These are phyloP conservation scores for Amniataba percoides DNA, from an alignment of 2,797 vertebrate species.

Conservation along the genomic window DNA sequence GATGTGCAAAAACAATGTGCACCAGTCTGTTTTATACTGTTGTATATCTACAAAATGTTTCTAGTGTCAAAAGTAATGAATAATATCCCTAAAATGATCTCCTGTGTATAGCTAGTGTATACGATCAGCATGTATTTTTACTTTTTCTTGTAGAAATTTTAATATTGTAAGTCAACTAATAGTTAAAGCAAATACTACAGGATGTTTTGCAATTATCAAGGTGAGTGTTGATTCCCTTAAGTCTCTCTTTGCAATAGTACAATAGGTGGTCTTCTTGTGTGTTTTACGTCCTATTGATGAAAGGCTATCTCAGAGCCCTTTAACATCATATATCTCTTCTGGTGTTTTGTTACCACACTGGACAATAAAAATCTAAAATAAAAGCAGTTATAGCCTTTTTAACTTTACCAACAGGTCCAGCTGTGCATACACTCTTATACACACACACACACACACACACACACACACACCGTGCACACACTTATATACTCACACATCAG, in stretches of 20 bases:
- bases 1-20: background rate
- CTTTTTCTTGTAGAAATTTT: background rate
- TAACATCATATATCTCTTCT: slow-evolving; percentile 38
- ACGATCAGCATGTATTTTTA: background rate
- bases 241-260: background rate
- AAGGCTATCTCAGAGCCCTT: slow-evolving; percentile 21
- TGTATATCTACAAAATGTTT: background rate
- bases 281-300: slow-evolving; percentile 45
- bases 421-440: background rate
- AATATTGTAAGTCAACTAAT: no score
- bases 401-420: slow-evolving; percentile 25
- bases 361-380: slow-evolving; percentile 26
- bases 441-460: background rate
- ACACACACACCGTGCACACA: background rate
- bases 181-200: background rate
- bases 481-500: background rate
- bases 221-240: no score
- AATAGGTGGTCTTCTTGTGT: slow-evolving; percentile 8
- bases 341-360: slow-evolving; percentile 33
- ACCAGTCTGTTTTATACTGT: background rate
- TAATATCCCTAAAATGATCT: background rate
- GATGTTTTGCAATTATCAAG: background rate
- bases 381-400: slow-evolving; percentile 38
- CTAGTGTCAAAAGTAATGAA: background rate
- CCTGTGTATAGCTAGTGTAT: background rate